Evolutionary conservation across 2,888 invertebrate genomes (phyloP), one percentile per base, ranked within the genome.

Genomic region (Phyto melanocephala): DNA sequence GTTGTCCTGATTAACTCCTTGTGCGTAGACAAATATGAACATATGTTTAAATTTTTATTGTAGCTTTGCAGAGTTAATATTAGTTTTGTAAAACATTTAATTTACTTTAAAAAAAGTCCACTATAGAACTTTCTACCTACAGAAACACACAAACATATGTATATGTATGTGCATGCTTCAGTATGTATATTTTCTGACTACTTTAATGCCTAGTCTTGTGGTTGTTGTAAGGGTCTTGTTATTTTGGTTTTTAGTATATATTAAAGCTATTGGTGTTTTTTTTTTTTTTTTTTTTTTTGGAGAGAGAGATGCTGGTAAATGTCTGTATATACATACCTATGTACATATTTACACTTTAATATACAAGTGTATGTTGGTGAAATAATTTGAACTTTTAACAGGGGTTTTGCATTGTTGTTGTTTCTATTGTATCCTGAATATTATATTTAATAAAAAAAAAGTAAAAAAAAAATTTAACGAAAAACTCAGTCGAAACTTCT

Each of bases 351-450:
- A 74, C 5, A 20, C 4, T 28, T 28, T 28, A 3, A 28, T 40
- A n/a, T 35, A 35, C 6, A 5, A 40, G n/a, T 68, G 11, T 22
- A 4, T 56, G 54, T 50, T 42, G 40, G 40, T 52, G 58, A 45
- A 67, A 71, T 74, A 67, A 67, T 79, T 79, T 79, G 52, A 79
- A 74, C 72, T 79, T 79, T 74, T 74, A 62, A 79, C 72, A 68
- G 42, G 79, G 45, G 40, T 52, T 50, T 47, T 47, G 7, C n/a
- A 11, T 60, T 28, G 1, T 58, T 33, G 11, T 60, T 60, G 13
- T 52, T 76, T 40, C 6, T 40, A 7, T 42, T 22, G 33, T 52
- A 77, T 35, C 22, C 60, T 42, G 40, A 17, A 65, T 45, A 24
- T 63, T 75, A 17, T 56, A 1, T 24, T 50, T 1, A 17, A 45